These are phyloP conservation scores for Rissa tridactyla DNA, from an alignment of 2,113 vertebrate genomes.

Conservation along the genomic window DNA sequence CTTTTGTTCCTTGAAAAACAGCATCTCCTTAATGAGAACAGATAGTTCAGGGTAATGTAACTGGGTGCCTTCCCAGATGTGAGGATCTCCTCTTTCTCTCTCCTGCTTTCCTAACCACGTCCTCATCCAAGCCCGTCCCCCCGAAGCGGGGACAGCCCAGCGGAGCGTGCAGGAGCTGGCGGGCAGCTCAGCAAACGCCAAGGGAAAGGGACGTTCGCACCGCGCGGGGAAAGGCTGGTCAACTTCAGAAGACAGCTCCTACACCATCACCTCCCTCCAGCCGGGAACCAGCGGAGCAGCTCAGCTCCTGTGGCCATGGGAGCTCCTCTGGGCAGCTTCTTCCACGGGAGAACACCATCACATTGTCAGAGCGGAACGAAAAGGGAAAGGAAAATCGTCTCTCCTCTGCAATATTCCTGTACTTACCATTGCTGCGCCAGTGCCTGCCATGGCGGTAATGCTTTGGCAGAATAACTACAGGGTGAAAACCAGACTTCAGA, in stretches of 20 bases:
- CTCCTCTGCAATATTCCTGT: not conserved
- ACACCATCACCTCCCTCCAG: not conserved
- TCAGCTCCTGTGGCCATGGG: not conserved
- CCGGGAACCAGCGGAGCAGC: not conserved
- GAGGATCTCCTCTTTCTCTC: not conserved
- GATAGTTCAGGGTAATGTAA: not conserved
- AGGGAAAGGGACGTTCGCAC: not conserved
- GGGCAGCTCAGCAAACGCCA: not conserved
- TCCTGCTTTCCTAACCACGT: not conserved
- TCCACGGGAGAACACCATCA: rapidly evolving
- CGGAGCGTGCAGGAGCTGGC: not conserved
- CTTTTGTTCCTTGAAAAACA: not conserved
- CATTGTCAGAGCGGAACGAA: not conserved
- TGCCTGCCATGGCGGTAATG: too few relatives aligned
- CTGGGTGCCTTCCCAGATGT: not conserved
- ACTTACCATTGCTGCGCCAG: rapidly evolving
- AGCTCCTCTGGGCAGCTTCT: not conserved
- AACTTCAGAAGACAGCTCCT: too few relatives aligned
- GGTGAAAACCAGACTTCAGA: too few relatives aligned
- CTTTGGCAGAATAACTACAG: not conserved
- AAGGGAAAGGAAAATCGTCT: not conserved
- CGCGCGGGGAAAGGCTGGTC: rapidly evolving
- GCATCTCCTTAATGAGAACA: not conserved
- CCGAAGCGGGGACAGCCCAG: rapidly evolving
- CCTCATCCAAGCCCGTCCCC: not conserved